Conservation (phyloP, 2,888 invertebrate genomes). For the Sphecodes monilicornis region DNA sequence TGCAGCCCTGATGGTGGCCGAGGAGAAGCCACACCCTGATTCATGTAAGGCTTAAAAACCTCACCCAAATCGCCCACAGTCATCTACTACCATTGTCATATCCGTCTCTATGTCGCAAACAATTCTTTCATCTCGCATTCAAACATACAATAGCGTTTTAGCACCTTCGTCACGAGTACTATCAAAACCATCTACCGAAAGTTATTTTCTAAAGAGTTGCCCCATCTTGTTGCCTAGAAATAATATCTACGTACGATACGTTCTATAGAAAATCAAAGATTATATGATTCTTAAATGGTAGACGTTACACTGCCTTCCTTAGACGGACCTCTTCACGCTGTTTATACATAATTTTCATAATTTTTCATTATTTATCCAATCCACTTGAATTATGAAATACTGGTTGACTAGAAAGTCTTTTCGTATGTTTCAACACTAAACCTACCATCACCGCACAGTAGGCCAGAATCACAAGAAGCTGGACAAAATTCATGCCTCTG, state of each 20-base stretch:
- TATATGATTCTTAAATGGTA: too few relatives aligned
- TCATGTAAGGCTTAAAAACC: conserved; percentile 89
- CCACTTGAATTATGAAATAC: too few relatives aligned
- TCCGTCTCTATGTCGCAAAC: conserved; percentile 75
- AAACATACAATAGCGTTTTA: neutral
- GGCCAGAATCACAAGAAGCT: too few relatives aligned
- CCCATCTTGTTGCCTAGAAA: neutral
- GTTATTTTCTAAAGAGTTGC: neutral
- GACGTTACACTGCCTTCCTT: too few relatives aligned
- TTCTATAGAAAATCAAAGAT: neutral
- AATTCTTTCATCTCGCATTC: conserved; percentile 70
- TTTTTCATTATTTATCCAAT: too few relatives aligned
- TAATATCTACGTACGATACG: neutral
- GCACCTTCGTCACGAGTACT: neutral
- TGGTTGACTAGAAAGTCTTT: too few relatives aligned
- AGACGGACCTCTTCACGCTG: too few relatives aligned
- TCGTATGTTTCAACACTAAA: too few relatives aligned
- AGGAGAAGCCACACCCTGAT: conserved; percentile 92
- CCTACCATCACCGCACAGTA: too few relatives aligned
- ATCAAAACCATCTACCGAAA: neutral
- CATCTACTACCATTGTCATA: conserved; percentile 75
- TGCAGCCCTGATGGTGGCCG: conserved; percentile 91
- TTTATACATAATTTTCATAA: too few relatives aligned
- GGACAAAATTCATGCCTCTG: too few relatives aligned
- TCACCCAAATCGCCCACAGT: conserved; percentile 76